Conservation (phyloP, 1,140 invertebrate species). For the Acyrthosiphon pisum region DNA sequence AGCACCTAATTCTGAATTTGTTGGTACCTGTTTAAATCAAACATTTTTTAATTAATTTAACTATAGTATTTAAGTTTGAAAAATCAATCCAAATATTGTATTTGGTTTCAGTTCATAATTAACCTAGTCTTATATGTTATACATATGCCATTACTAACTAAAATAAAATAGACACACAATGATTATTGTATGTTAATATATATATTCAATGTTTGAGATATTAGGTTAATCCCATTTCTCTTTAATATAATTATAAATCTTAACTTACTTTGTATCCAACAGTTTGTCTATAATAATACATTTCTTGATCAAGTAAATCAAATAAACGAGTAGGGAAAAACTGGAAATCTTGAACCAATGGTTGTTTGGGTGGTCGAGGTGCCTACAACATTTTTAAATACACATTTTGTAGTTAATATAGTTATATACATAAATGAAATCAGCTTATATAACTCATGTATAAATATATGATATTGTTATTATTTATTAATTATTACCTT, state of each 20-base stretch:
- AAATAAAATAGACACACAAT: neutral
- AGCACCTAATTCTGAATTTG: slow-evolving; percentile 91
- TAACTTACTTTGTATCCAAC: slow-evolving; percentile 86
- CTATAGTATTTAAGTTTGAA: neutral
- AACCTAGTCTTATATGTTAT: neutral
- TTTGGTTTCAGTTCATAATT: neutral
- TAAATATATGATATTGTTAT: neutral
- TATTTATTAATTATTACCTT: slow-evolving; percentile 76
- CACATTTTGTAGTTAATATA: slow-evolving; percentile 16
- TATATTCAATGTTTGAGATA: neutral
- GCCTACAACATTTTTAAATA: slow-evolving; percentile 67
- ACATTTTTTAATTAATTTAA: neutral
- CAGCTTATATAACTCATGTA: neutral
- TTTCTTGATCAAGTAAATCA: slow-evolving; percentile 97
- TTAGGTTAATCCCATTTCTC: neutral
- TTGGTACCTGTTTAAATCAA: slow-evolving; percentile 73
- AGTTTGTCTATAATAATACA: slow-evolving; percentile 95
- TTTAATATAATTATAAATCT: slow-evolving; percentile 8
- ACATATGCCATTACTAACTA: neutral
- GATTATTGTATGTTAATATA: no score
- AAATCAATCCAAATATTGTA: neutral
- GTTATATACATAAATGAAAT: neutral
- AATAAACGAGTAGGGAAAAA: slow-evolving; percentile 98
- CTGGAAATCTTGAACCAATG: slow-evolving; percentile 99
- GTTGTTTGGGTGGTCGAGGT: slow-evolving; percentile 96